phyloP scores from a whole-genome alignment of 2,113 vertebrate species.

The Siphamia tubifer region DNA sequence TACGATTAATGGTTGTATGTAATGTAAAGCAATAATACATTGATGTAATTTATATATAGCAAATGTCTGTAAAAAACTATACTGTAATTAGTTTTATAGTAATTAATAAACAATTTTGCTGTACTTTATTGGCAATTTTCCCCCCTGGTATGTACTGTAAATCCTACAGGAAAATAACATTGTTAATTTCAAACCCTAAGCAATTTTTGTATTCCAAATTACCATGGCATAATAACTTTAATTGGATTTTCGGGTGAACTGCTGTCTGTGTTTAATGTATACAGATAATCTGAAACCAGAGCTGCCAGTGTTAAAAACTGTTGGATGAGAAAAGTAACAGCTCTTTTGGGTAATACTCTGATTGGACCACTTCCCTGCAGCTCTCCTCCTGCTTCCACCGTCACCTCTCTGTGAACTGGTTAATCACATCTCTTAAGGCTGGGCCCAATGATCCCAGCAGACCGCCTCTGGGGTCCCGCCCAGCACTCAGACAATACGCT shows the following conservation, averaged over 20 bases:
- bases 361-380: constrained; percentile 29
- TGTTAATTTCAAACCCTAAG: too few relatives aligned
- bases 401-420: constrained; percentile 61
- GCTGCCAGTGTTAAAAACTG: not conserved
- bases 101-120: too few relatives aligned
- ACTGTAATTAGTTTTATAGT: too few relatives aligned
- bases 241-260: constrained; percentile 3
- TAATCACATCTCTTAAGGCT: constrained; percentile 64
- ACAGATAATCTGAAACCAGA: not conserved
- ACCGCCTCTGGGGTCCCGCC: constrained; percentile 49
- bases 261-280: constrained; percentile 22
- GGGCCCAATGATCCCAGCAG: constrained; percentile 41
- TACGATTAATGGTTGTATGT: too few relatives aligned
- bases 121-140: too few relatives aligned
- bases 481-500: constrained; percentile 42
- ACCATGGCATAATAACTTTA: not conserved
- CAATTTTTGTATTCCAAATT: too few relatives aligned
- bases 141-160: too few relatives aligned
- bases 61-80: too few relatives aligned
- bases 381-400: constrained; percentile 23
- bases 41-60: too few relatives aligned
- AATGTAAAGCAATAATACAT: too few relatives aligned
- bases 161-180: too few relatives aligned
- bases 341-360: constrained; percentile 42
- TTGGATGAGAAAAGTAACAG: constrained; percentile 25